Evolutionary conservation across 2,797 vertebrate genomes (phyloP).

Genomic region (Lemur catta): DNA sequence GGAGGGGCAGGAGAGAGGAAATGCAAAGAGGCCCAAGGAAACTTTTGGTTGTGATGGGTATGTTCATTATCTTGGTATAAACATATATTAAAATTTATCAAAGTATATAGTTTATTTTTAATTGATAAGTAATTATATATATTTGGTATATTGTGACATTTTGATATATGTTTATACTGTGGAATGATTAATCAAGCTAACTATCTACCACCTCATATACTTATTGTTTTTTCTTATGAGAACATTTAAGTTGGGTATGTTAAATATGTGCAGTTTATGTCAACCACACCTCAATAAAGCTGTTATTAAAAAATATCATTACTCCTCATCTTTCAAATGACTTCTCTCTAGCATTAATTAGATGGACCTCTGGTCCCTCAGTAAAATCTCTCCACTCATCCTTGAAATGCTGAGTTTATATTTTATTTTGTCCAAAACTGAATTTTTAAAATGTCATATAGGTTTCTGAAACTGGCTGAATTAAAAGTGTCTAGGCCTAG

Average conservation of each 20-base stretch:
- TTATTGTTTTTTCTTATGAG: neutral
- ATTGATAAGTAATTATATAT: neutral
- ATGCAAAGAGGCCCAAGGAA: neutral
- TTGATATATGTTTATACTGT: neutral
- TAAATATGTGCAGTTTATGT: neutral
- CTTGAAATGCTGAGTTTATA: neutral
- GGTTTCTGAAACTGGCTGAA: neutral
- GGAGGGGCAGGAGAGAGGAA: neutral
- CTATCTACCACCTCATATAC: neutral
- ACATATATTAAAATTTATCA: neutral
- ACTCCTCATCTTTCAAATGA: slow-evolving; percentile 4
- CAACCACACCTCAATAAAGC: neutral
- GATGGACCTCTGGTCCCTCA: neutral
- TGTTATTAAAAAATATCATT: neutral
- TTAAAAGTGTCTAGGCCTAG: slow-evolving; percentile 14
- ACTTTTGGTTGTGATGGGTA: neutral
- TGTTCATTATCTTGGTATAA: neutral
- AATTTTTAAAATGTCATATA: neutral
- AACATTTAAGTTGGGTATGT: neutral
- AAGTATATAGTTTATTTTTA: neutral
- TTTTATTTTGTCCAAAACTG: neutral
- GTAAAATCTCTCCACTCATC: slow-evolving; percentile 13
- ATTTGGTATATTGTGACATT: neutral
- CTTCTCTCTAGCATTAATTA: neutral
- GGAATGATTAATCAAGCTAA: neutral